These are phyloP conservation scores for Syncerus caffer DNA, from an alignment of 2,797 vertebrate genomes.

Conservation along the genomic window DNA sequence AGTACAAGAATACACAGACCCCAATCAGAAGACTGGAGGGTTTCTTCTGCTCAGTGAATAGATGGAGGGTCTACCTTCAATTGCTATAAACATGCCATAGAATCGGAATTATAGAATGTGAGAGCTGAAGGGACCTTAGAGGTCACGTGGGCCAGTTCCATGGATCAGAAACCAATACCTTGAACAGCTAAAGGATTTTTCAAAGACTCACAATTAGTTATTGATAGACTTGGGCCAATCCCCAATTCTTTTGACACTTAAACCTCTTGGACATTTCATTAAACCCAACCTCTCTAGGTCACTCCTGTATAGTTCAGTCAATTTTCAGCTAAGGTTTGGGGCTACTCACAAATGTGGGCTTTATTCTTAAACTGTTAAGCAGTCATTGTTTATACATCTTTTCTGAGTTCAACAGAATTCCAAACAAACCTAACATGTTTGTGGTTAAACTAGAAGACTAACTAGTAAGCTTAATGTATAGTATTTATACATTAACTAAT, in stretches of 20 bases:
- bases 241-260: not conserved
- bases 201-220: constrained; percentile 3
- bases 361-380: constrained; percentile 17
- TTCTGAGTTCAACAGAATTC: not conserved
- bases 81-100: not conserved
- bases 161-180: constrained; percentile 4
- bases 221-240: not conserved
- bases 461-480: not conserved
- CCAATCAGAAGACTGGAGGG: constrained; percentile 8
- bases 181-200: constrained; percentile 37
- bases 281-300: not conserved
- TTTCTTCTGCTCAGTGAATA: constrained; percentile 61
- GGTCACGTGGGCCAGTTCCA: not conserved
- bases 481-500: not conserved
- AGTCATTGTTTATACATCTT: not conserved
- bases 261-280: not conserved
- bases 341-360: not conserved
- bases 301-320: not conserved
- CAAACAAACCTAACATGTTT: not conserved
- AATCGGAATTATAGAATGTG: not conserved
- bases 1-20: constrained; percentile 35
- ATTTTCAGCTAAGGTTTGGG: constrained; percentile 19
- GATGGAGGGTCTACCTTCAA: not conserved
- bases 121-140: not conserved
- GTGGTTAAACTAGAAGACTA: constrained; percentile 17